Evolutionary conservation across 2,797 vertebrate species (phyloP), one percentile per base, ranked within the genome.

Genomic region (Pelodytes ibericus): DNA sequence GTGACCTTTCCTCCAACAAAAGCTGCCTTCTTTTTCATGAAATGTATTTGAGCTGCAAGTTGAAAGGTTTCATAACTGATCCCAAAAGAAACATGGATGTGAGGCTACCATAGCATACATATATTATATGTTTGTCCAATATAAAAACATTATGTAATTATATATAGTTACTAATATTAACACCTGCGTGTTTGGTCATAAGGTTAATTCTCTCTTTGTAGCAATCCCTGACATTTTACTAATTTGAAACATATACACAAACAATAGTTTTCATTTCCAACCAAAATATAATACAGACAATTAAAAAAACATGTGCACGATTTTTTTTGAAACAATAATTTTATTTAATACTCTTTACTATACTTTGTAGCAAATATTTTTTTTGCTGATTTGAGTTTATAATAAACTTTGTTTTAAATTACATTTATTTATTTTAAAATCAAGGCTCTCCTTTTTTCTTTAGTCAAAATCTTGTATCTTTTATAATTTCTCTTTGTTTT

Each of bases 291-390:
- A 44, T 44, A 44, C 18, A 44, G 13, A 13, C 49, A 22, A 24
- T 53, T 4, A 7, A 53, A 53, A 22, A 20, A 53, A 24, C 20
- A 53, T 24, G 3, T n/a, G n/a, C 49, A 53, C n/a, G n/a, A 20
- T 15, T 49, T 49, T 81, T 90, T 73, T 94, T 95, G 91, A 97
- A 98, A 96, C 93, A 96, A 93, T 93, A 95, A 86, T 91, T 91
- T 96, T 94, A 96, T 96, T 95, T 94, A 91, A 94, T 95, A 94
- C 89, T 94, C 92, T 88, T 86, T 94, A 83, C 90, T 93, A 91
- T 91, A 91, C 90, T 94, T 95, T 89, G 92, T 92, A 95, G 90
- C 91, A 95, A 93, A 93, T 92, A 88, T 93, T 86, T 91, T 63
- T 89, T 92, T 91, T 95, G 92, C 94, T 95, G 90, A 89, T 92